A percentile compares a stretch with the other conserved stretches of the same genome.
Conservation (phyloP, 2,888 invertebrate genomes). For the Orthonevra nobilis region DNA sequence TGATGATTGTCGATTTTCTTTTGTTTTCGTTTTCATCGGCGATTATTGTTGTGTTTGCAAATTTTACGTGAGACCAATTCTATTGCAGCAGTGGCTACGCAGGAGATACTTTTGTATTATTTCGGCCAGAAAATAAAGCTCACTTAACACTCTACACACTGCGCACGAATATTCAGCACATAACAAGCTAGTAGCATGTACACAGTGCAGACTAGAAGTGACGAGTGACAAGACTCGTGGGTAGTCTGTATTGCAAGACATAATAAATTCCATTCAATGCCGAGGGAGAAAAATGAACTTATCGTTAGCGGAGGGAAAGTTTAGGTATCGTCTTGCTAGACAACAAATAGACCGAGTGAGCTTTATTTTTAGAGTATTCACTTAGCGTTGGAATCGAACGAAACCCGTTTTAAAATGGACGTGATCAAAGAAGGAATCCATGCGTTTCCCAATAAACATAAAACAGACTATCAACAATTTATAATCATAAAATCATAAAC, state of each 20-base stretch:
- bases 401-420: slow-evolving; percentile 52
- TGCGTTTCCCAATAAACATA: too few species aligned
- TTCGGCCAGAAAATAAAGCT: too few species aligned
- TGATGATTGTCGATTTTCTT: slow-evolving; percentile 31
- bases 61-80: slow-evolving; percentile 42
- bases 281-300: slow-evolving; percentile 54
- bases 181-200: too few species aligned
- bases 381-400: slow-evolving; percentile 26
- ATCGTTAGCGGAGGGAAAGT: not conserved
- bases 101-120: slow-evolving; percentile 29
- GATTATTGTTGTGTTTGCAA: slow-evolving; percentile 14
- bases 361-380: slow-evolving; percentile 45
- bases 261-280: slow-evolving; percentile 68
- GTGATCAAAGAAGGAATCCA: too few species aligned
- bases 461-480: too few species aligned
- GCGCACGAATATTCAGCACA: too few species aligned
- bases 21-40: slow-evolving; percentile 39
- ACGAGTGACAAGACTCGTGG: slow-evolving; percentile 58
- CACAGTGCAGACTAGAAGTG: too few species aligned
- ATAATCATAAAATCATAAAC: too few species aligned
- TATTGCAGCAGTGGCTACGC: not conserved
- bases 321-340: slow-evolving; percentile 56
- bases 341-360: slow-evolving; percentile 65
- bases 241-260: slow-evolving; percentile 46
- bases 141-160: too few species aligned